A percentile compares a stretch with the other conserved stretches of the same genome.
Evolutionary conservation across 35 echinoderm and acorn worm species (phyloP).

Genomic region (Eucidaris tribuloides): DNA sequence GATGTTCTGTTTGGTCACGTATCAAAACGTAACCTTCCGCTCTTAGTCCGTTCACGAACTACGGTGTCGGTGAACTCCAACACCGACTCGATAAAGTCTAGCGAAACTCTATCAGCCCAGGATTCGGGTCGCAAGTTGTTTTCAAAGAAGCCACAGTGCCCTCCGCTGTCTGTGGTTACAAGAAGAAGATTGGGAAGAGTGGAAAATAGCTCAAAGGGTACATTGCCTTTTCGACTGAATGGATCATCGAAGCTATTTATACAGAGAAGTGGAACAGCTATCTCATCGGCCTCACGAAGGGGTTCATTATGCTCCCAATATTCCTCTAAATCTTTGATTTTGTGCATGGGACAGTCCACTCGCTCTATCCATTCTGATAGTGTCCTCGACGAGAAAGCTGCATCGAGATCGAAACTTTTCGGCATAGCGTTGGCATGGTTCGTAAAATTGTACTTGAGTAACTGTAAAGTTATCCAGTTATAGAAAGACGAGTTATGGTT

Average conservation of each 20-base stretch:
- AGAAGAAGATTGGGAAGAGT: conserved; percentile 79
- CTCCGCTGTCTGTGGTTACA: conserved; percentile 63
- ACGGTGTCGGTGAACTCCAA: conserved; percentile 24
- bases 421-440: conserved; percentile 39
- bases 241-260: conserved; percentile 91
- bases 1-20: not conserved
- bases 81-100: conserved; percentile 51
- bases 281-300: conserved; percentile 86
- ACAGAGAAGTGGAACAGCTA: conserved; percentile 84
- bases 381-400: conserved; percentile 46
- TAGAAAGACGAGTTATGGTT: not conserved
- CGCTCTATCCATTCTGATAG: conserved; percentile 41
- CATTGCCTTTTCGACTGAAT: conserved; percentile 28
- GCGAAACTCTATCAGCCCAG: conserved; percentile 32
- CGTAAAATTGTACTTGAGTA: conserved; percentile 50
- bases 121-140: conserved; percentile 9
- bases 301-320: conserved; percentile 93
- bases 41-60: not conserved
- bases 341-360: conserved; percentile 33
- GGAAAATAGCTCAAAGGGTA: conserved; percentile 87
- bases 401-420: conserved; percentile 52
- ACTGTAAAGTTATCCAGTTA: conserved; percentile 77
- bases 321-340: conserved; percentile 41
- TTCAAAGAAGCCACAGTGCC: conserved; percentile 67
- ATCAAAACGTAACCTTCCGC: conserved; percentile 4